Evolutionary conservation across 2,113 vertebrate species (phyloP).

Genomic region (Percina caprodes): DNA sequence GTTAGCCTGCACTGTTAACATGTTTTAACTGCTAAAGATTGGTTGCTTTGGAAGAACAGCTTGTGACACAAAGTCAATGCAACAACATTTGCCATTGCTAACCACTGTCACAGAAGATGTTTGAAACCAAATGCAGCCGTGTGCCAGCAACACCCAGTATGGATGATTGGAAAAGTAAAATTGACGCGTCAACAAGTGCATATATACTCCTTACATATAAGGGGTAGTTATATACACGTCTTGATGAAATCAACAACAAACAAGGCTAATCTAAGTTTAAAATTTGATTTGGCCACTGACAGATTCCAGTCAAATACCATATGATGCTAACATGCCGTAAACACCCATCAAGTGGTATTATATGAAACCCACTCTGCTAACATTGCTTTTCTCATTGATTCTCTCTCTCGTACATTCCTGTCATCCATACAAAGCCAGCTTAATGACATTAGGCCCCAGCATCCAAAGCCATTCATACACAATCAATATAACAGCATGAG

Average conservation of each 20-base stretch:
- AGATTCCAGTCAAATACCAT: constrained; percentile 53
- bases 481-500: constrained; percentile 75
- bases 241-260: constrained; percentile 22
- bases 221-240: neutral
- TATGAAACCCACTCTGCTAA: constrained; percentile 64
- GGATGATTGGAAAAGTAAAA: neutral
- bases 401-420: constrained; percentile 63
- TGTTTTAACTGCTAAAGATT: neutral
- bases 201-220: neutral
- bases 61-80: constrained; percentile 7
- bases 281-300: constrained; percentile 54
- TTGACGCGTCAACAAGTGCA: neutral
- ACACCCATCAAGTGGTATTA: constrained; percentile 68
- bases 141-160: neutral
- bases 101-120: neutral
- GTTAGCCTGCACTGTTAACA: neutral
- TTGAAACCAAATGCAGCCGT: neutral
- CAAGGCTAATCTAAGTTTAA: constrained; percentile 46
- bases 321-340: constrained; percentile 64
- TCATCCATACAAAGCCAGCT: constrained; percentile 69
- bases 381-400: constrained; percentile 65
- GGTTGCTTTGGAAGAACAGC: neutral
- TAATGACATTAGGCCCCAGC: constrained; percentile 73
- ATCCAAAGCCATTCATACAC: constrained; percentile 75
- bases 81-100: neutral